Percentiles rank a stretch among this genome's conserved stretches.
These are phyloP conservation scores for Dicerorhinus sumatrensis DNA, from an alignment of 2,113 vertebrate species.

Conservation along the genomic window DNA sequence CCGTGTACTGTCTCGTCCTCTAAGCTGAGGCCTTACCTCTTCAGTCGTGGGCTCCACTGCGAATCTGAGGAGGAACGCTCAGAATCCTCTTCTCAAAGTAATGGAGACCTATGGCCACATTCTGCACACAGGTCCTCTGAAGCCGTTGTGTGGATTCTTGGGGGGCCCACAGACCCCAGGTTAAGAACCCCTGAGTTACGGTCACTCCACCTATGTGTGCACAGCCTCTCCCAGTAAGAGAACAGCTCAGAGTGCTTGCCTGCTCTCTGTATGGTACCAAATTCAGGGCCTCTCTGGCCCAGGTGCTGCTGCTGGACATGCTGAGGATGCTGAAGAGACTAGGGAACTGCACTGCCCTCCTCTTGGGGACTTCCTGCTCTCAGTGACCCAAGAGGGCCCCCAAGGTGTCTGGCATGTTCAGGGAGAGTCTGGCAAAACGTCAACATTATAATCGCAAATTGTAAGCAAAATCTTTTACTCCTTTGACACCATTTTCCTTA, in stretches of 20 bases:
- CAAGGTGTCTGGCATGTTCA: too few relatives aligned
- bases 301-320: not conserved
- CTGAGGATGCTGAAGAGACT: not conserved
- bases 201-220: fast-evolving
- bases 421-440: not conserved
- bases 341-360: not conserved
- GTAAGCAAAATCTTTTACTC: not conserved
- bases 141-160: not conserved
- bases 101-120: not conserved
- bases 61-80: not conserved
- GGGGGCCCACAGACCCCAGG: not conserved
- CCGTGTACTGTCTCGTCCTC: not conserved
- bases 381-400: not conserved
- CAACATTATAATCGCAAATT: not conserved
- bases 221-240: not conserved
- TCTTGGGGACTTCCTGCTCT: not conserved
- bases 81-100: not conserved
- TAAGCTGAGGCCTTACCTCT: not conserved
- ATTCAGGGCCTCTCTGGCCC: fast-evolving
- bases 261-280: not conserved
- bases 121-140: not conserved
- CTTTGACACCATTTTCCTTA: not conserved
- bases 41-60: not conserved
- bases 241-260: not conserved
- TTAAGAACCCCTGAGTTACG: not conserved